Evolutionary conservation across 2,888 invertebrate genomes (phyloP), one percentile per base, ranked within the genome.

Genomic region (Euphydryas editha): DNA sequence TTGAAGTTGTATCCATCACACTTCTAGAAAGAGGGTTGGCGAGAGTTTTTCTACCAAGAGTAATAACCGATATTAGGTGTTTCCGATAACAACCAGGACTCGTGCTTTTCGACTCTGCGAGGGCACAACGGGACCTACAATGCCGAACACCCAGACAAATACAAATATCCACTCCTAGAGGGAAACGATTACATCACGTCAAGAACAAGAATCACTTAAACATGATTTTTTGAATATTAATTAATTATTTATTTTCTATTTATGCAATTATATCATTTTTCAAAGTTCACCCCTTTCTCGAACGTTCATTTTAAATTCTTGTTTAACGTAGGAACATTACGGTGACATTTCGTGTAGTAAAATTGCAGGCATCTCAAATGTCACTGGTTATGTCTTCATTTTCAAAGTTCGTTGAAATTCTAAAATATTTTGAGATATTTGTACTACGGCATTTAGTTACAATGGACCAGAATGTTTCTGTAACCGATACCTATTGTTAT

Each of bases 371-470:
- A 57, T 56, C 54, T 59, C 44, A 65, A 70, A 70, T 68, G 70
- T 68, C 68, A 65, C 59, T 60, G 24, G 42, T 65, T 65, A 65
- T 62, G 46, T 68, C 70, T 68, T 65, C 60, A 68, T 70, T 70
- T 65, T 62, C 56, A 57, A 65, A 64, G 54, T 64, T 57, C 63
- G 57, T 36, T 15, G 39, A 20, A 59, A 51, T 54, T 59, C 44
- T 57, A 39, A 36, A 24, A 24, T 21, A 39, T 13, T 18, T n/a
- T 56, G 24, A 62, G 47, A 17, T 47, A 62, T 57, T 57, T 39
- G 39, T 57, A 47, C 37, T 24, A 21, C 18, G 17, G 56, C 15
- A 55, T 18, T 57, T 47, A 47, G 21, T 49, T 18, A 39, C 56
- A 47, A 57, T 62, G 47, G 57, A 57, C 57, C 47, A 46, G 21